Evolutionary conservation across 2,113 vertebrate genomes (phyloP), one percentile per base, ranked within the genome.

Genomic region (Pimephales promelas): DNA sequence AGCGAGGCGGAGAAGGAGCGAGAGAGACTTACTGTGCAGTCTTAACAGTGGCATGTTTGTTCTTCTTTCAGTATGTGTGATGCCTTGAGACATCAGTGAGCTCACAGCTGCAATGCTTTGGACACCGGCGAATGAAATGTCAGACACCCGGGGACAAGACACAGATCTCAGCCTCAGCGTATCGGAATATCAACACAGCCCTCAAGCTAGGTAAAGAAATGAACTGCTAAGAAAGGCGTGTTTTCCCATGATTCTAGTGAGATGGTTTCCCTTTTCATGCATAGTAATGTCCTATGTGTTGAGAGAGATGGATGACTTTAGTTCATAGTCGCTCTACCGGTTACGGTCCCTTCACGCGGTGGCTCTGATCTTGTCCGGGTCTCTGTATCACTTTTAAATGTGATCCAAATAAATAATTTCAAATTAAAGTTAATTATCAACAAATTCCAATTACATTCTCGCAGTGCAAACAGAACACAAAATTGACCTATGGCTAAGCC

Each of bases 291-390:
- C 72, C 45, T 81, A 34, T 72, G 40, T 34, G 57, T 56, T 81
- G 82, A 87, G 72, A 71, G 79, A 87, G 86, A 84, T 80, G 72
- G 78, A 87, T 81, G 34, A 66, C 62, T 62, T 81, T 71, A 81
- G 71, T 73, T 81, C 59, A 10, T 36, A 57, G 10, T 54, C 59
- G 40, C 70, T 64, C 28, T 82, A 62, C 52, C 22, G 45, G 70
- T 57, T 76, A 54, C 70, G 5, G 57, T 73, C 71, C 22, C 59
- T 49, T 47, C 57, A 61, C 8, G 31, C 28, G 28, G 28, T 9
- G 52, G n/a, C n/a, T 36, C 36, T 61, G 22, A 24, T 62, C 45
- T 57, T 10, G 57, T 77, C 52, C 40, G 26, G 34, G 28, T 40
- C 14, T n/a, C 52, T 57, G 8, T 56, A 4, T 54, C 11, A 45